phyloP scores from a whole-genome alignment of 1,140 invertebrate species.

The Platyscapa corneri region DNA sequence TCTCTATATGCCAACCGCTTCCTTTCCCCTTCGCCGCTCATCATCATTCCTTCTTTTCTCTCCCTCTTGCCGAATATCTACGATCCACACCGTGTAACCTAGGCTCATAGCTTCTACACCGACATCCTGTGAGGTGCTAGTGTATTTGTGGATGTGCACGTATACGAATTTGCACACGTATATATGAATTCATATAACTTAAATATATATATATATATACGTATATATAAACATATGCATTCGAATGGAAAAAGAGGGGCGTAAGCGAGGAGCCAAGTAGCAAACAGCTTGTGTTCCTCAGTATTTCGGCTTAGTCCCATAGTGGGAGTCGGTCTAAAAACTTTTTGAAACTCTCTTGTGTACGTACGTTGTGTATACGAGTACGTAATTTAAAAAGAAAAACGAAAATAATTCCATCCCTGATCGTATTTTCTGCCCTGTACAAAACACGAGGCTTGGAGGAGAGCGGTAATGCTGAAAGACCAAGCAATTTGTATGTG shows the following conservation, averaged over 20 bases:
- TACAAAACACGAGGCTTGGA: neutral
- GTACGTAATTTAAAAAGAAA: neutral
- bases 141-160: neutral
- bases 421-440: neutral
- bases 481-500: no score
- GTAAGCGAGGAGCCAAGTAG: neutral
- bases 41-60: conserved; percentile 8
- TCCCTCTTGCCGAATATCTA: conserved; percentile 42
- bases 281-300: neutral
- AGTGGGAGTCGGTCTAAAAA: neutral
- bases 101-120: neutral
- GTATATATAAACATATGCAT: no score
- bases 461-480: neutral
- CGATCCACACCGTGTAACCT: conserved; percentile 6
- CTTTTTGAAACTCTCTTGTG: neutral
- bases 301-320: conserved; percentile 22
- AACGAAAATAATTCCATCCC: neutral
- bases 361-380: no score
- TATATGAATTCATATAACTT: neutral
- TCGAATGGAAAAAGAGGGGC: neutral
- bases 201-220: no score
- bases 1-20: no score
- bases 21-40: neutral
- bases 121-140: neutral
- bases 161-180: neutral